Conservation (phyloP, 2,797 vertebrate genomes). For the Chromobotia macracanthus region DNA sequence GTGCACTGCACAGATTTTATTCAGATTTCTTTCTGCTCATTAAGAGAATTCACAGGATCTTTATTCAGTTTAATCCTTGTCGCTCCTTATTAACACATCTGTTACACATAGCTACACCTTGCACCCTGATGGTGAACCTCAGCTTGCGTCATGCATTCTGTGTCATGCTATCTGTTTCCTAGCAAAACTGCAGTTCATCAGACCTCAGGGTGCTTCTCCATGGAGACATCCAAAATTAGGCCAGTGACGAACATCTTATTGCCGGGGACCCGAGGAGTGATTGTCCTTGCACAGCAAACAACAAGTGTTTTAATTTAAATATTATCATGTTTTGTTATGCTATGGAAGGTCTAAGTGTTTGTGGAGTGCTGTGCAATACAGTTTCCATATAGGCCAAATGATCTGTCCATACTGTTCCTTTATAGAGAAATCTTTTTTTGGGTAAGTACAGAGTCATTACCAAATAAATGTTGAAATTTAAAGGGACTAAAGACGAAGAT, state of each 20-base stretch:
- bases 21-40: background rate
- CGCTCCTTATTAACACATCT: background rate
- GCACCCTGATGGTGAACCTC: background rate
- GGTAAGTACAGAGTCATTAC: background rate
- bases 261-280: slow-evolving; percentile 1
- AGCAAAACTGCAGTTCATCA: slow-evolving; percentile 19
- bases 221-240: slow-evolving; percentile 48
- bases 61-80: slow-evolving; percentile 35
- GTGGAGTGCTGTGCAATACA: background rate
- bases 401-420: background rate
- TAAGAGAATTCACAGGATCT: background rate
- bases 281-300: slow-evolving; percentile 23
- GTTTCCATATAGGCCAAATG: background rate
- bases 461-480: background rate
- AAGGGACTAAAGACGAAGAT: background rate
- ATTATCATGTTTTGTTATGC: no score
- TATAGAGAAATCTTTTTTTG: background rate
- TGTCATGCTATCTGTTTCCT: slow-evolving; percentile 34
- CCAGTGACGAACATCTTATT: slow-evolving; percentile 33
- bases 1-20: background rate
- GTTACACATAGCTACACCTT: no score
- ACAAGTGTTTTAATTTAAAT: background rate
- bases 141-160: slow-evolving; percentile 15
- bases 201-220: slow-evolving; percentile 42
- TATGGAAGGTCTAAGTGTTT: no score